Evolutionary conservation across 2,797 vertebrate species (phyloP).

Genomic region (Helostoma temminkii): DNA sequence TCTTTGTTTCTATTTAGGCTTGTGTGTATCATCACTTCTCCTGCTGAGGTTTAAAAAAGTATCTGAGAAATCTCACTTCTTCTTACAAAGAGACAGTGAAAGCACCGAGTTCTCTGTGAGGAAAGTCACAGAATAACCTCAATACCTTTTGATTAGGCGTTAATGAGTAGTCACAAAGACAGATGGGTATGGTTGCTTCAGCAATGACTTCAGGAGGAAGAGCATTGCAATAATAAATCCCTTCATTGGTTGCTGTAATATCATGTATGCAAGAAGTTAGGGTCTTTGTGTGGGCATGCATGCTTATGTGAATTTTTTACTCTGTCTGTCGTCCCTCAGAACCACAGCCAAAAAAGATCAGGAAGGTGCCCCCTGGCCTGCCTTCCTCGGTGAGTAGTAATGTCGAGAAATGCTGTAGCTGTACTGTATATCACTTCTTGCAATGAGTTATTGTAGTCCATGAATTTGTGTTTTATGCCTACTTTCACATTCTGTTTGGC

Average conservation of each 20-base stretch:
- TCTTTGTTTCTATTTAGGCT: conserved; percentile 44
- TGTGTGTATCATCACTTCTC: conserved; percentile 46
- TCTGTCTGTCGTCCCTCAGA: conserved; percentile 78
- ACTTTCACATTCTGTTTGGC: conserved; percentile 55
- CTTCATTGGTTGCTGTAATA: conserved; percentile 25
- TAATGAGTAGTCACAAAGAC: conserved; percentile 49
- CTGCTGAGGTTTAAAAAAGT: conserved; percentile 46
- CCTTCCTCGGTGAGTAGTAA: conserved; percentile 92
- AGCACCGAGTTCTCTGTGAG: conserved; percentile 14
- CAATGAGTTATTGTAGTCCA: conserved; percentile 27
- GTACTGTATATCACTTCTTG: conserved; percentile 27
- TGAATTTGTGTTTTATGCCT: conserved; percentile 52
- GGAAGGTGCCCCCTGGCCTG: conserved; percentile 96
- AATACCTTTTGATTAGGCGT: conserved; percentile 46
- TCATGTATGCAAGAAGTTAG: conserved; percentile 19
- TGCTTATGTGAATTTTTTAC: conserved; percentile 39
- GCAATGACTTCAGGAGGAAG: conserved; percentile 16
- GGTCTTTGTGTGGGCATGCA: conserved; percentile 12
- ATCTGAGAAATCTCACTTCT: conserved; percentile 56
- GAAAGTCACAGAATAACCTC: conserved; percentile 23
- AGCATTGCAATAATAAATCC: conserved; percentile 8
- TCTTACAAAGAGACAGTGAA: conserved; percentile 43
- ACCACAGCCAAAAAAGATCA: conserved; percentile 94
- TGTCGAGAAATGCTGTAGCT: conserved; percentile 41
- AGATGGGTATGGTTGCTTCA: conserved; percentile 45